Evolutionary conservation across 2,888 invertebrate species (phyloP).

Genomic region (Liposcelis brunnea): DNA sequence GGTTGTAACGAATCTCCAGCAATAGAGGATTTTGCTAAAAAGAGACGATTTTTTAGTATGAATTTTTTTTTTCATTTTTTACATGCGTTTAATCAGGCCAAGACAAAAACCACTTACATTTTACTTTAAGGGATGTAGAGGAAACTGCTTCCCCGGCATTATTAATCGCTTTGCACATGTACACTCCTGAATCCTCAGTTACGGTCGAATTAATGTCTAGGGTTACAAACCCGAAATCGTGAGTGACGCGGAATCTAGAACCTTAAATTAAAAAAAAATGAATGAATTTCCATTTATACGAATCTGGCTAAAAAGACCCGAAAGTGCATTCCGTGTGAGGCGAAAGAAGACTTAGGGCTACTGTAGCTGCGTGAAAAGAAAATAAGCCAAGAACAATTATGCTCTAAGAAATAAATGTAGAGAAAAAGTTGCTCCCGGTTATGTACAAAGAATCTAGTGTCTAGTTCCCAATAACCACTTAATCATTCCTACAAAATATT

Average conservation of each 20-base stretch:
- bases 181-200: constrained; percentile 77
- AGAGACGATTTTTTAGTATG: constrained; percentile 9
- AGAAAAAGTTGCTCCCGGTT: too few species aligned
- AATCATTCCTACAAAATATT: background rate
- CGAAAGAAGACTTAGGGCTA: background rate
- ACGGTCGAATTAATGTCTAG: constrained; percentile 79
- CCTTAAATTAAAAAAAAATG: constrained; percentile 27
- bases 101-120: constrained; percentile 29
- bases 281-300: background rate
- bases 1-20: constrained; percentile 73
- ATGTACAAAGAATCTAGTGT: too few species aligned
- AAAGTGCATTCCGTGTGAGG: background rate
- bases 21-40: constrained; percentile 48
- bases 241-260: constrained; percentile 76
- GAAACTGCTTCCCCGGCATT: constrained; percentile 88
- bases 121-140: constrained; percentile 76
- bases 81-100: background rate
- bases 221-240: constrained; percentile 89
- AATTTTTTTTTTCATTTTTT: constrained; percentile 3
- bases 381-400: too few species aligned
- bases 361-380: too few species aligned
- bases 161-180: constrained; percentile 88
- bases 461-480: too few species aligned
- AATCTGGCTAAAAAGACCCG: background rate
- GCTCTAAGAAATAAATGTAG: too few species aligned